Base-by-base conservation (phyloP, 2,888 invertebrate species). In the Laspeyria flexula region DNA sequence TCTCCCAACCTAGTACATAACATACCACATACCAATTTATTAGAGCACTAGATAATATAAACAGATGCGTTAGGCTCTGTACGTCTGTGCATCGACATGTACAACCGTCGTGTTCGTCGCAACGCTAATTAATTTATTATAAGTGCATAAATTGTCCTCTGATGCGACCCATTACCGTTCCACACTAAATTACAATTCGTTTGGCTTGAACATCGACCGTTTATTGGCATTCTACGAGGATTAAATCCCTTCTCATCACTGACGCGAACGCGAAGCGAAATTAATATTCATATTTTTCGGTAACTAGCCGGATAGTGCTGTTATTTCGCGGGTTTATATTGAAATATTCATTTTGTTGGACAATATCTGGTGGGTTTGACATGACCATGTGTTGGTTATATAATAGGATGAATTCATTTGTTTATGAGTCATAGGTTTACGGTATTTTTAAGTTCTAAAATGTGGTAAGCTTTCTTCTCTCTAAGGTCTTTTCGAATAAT, bases 41-140 rank as follows among this genome's bases (percentile, higher is more conserved):
- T n/a, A n/a, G n/a, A n/a, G n/a, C n/a, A 25, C 25, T 25, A 25
- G 4, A 25, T 7, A 7, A 6, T 6, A 25, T 1, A 6, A 7
- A 6, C 9, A 25, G 5, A 43, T 27, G 41, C 43, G 59, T 55
- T 60, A 66, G 43, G 50, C 52, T n/a, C 44, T 59, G 63, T 55
- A 56, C 62, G 59, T 67, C 65, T 54, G 50, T 38, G 38, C 55
- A 55, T 56, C 57, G 43, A 21, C 43, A 49, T 56, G 55, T 62
- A 64, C 41, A 1, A 29, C 60, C 57, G 57, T 40, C 63, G 60
- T 21, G 56, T 59, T 46, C 49, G 57, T 65, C 60, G 55, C 34
- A 42, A 16, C 55, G 45, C 86, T 92, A 92, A 91, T 91, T 90
- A 92, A 92, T 92, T 90, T 91, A 92, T 91, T 90, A 90, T 90